Evolutionary conservation across 1,140 invertebrate genomes (phyloP), one percentile per base, ranked within the genome.

Genomic region (Monomorium pharaonis): DNA sequence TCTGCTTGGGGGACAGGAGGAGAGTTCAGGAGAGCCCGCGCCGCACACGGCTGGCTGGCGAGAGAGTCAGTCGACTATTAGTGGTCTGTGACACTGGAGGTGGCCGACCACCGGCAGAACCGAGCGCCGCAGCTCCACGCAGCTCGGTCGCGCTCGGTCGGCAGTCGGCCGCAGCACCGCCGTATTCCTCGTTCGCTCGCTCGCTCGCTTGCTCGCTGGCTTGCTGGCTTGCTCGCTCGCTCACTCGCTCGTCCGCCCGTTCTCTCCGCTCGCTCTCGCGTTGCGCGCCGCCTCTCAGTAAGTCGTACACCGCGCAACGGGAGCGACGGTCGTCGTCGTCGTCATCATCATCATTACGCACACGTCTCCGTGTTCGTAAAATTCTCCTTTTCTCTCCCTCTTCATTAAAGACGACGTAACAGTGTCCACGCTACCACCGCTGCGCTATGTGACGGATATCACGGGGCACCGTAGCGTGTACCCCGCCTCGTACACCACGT

Each of bases 361-460:
- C 54, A 30, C 24, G 21, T 77, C 62, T 6, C 21, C 33, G 24
- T n/a, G n/a, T 16, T n/a, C 72, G 33, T 30, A 47, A 47, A 67
- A 14, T 5, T 4, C 37, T 62, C 10, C 18, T 74, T 58, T 21
- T 37, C 10, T 47, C 44, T 33, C 33, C 37, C 51, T 65, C 83
- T 77, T 84, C 56, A 54, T 86, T 72, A 62, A 88, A 80, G 42
- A 33, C 72, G 84, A 78, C 87, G 84, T 72, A 86, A 75, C 54
- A 81, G 76, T 84, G 72, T 86, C 78, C 70, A 81, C 24, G 81
- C 47, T 27, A 63, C 75, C 18, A 24, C 21, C 88, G 81, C 21
- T 87, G 81, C 90, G 88, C 86, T 91, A 91, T 91, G 91, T 91
- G 90, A 91, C 90, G 85, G 89, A 91, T 86, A 91, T 91, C 58